Percentiles rank a stretch among this genome's conserved stretches.
phyloP scores from a whole-genome alignment of 2,888 invertebrate genomes.

The Philonicus albiceps region DNA sequence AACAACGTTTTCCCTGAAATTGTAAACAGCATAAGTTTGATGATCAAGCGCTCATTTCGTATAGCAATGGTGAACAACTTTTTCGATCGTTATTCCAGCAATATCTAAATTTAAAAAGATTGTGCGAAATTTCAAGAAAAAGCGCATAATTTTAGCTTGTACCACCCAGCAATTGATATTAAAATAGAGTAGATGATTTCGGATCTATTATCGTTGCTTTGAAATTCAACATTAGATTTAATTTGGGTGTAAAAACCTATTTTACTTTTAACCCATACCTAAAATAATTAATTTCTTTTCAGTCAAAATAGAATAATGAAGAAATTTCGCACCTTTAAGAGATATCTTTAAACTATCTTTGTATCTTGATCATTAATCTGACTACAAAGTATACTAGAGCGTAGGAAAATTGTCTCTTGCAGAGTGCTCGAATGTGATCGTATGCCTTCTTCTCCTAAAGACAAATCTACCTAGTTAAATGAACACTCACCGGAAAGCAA shows the following conservation, averaged over 20 bases:
- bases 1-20: slow-evolving; percentile 77
- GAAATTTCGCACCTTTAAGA: no score
- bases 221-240: no score
- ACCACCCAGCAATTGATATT: no score
- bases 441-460: background rate
- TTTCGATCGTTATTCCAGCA: background rate
- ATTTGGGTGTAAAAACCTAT: no score
- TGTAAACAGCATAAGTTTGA: background rate
- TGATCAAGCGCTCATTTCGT: background rate
- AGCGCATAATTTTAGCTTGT: no score
- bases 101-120: background rate
- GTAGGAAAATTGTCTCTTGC: background rate
- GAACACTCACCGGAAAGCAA: slow-evolving; percentile 78
- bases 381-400: background rate
- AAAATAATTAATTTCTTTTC: no score
- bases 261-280: no score
- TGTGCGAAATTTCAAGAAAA: no score
- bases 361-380: background rate
- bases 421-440: background rate
- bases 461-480: background rate
- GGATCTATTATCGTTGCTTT: no score
- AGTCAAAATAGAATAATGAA: no score
- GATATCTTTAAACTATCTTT: no score
- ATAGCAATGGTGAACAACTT: background rate
- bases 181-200: no score